phyloP scores from a whole-genome alignment of 2,113 vertebrate genomes.

The Urocolius indicus region DNA sequence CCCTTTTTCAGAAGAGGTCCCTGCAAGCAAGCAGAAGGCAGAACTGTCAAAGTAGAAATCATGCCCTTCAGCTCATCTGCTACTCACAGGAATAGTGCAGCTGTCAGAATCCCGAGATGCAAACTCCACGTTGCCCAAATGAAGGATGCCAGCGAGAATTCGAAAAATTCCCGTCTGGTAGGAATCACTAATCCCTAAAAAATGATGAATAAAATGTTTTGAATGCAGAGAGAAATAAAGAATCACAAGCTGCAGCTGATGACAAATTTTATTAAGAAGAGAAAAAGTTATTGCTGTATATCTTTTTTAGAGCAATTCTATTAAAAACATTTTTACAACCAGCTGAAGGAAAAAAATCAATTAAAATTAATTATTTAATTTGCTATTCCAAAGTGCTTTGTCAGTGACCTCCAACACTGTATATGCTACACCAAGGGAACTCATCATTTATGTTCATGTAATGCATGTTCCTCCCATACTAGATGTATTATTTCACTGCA shows the following conservation, averaged over 20 bases:
- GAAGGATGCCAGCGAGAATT: slow-evolving; percentile 95
- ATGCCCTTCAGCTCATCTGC: not conserved
- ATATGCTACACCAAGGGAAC: not conserved
- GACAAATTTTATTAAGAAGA: not conserved
- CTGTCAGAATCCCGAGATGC: slow-evolving; percentile 93
- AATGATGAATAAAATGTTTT: not conserved
- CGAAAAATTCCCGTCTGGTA: slow-evolving; percentile 96
- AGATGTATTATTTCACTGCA: not conserved
- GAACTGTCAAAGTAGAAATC: not conserved
- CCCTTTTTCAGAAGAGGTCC: not conserved
- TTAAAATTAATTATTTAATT: not conserved
- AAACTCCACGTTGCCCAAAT: slow-evolving; percentile 94
- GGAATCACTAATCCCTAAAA: slow-evolving; percentile 91
- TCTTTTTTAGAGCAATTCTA: not conserved
- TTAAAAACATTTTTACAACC: not conserved
- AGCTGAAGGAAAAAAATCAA: not conserved
- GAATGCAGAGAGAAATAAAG: not conserved
- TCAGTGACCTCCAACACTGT: not conserved
- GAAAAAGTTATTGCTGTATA: not conserved
- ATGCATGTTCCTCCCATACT: not conserved
- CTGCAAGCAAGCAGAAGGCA: not conserved
- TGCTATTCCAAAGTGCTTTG: not conserved
- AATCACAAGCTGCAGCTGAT: not conserved
- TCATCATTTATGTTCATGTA: not conserved
- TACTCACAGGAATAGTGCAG: slow-evolving; percentile 89